Evolutionary conservation across 2,113 vertebrate species (phyloP).

Genomic region (Plecturocebus donacophilus): DNA sequence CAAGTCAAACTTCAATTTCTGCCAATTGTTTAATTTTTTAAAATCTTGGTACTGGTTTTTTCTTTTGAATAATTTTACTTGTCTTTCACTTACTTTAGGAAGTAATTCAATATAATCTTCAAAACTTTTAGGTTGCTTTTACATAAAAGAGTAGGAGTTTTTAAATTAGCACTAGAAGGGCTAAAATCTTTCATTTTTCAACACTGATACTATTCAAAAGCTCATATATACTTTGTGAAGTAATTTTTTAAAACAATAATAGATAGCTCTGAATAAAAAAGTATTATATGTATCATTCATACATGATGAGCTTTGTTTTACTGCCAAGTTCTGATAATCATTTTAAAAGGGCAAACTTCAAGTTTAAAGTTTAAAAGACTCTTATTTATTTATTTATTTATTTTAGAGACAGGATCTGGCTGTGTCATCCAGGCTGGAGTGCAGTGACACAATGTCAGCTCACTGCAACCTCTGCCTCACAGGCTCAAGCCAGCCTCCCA

Average conservation of each 20-base stretch:
- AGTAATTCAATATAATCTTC: background rate
- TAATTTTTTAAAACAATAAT: constrained; percentile 11
- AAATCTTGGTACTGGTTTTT: background rate
- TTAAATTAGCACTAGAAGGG: background rate
- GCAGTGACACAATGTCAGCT: no score
- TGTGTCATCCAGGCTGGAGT: no score
- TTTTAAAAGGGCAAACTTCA: constrained; percentile 44
- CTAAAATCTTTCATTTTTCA: background rate
- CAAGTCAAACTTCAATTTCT: background rate
- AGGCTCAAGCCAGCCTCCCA: no score
- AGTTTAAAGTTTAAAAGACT: background rate
- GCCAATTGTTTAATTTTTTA: background rate
- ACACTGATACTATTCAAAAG: background rate
- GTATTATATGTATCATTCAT: background rate
- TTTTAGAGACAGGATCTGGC: no score
- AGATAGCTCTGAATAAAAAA: background rate
- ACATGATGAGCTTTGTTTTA: background rate
- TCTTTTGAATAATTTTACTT: background rate
- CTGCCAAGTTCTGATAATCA: background rate
- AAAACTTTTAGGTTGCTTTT: background rate
- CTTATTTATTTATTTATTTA: no score
- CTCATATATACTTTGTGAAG: background rate
- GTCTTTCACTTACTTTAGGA: background rate
- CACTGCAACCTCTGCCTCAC: no score
- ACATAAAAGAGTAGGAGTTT: background rate